phyloP scores from a whole-genome alignment of 2,888 invertebrate species.

The Tipula confusa region DNA sequence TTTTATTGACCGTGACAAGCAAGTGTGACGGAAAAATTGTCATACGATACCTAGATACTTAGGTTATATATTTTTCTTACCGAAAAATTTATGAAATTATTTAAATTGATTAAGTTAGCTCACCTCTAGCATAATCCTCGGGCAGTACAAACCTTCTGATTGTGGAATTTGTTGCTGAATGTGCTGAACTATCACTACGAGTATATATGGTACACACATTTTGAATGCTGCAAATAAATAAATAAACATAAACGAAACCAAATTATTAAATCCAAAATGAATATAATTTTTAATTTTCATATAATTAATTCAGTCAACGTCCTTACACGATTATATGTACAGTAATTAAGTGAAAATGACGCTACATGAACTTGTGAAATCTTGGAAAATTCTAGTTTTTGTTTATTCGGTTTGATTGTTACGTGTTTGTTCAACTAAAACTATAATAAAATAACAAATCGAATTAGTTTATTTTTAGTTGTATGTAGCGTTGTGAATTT shows the following conservation, averaged over 20 bases:
- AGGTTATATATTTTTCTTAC: too few species aligned
- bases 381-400: neutral
- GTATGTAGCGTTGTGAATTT: neutral
- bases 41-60: too few species aligned
- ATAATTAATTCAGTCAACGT: neutral
- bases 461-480: neutral
- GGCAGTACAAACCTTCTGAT: constrained; percentile 9
- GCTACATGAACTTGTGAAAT: neutral
- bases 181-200: neutral
- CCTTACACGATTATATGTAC: neutral
- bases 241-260: neutral
- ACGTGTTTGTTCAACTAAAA: neutral
- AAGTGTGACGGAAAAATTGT: too few species aligned
- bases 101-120: neutral
- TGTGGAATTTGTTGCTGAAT: neutral
- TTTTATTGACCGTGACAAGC: too few species aligned
- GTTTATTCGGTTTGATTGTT: neutral
- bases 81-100: too few species aligned
- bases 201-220: neutral
- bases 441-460: neutral
- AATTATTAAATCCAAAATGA: neutral
- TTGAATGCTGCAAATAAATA: neutral
- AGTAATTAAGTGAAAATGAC: neutral
- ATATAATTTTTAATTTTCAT: neutral
- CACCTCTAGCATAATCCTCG: constrained; percentile 6